Percentiles rank a stretch among this genome's conserved stretches.
Conservation (phyloP, 2,888 invertebrate species). For the Xestia xanthographa region DNA sequence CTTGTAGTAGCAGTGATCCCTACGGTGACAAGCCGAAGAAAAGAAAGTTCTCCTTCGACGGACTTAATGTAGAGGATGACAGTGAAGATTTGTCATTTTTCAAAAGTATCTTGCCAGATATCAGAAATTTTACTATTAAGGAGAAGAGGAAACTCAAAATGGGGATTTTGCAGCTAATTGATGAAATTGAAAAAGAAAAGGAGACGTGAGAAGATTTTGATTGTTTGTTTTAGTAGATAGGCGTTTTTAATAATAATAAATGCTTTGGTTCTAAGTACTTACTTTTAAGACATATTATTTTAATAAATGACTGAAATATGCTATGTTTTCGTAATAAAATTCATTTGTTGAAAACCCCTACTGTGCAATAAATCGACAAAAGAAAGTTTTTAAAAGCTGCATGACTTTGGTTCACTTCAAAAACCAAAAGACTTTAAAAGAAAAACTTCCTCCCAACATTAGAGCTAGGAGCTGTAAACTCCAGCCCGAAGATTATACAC, state of each 20-base stretch:
- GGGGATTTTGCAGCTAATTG: constrained; percentile 86
- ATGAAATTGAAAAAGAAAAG: constrained; percentile 78
- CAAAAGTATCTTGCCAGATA: constrained; percentile 88
- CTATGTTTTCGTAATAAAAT: not conserved
- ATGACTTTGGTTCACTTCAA: not conserved
- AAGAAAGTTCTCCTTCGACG: constrained; percentile 55
- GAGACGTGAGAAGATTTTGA: constrained; percentile 18
- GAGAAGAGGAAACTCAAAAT: constrained; percentile 90
- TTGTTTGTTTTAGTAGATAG: not conserved
- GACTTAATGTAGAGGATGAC: constrained; percentile 62
- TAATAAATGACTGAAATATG: constrained; percentile 25
- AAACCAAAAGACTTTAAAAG: constrained; percentile 21
- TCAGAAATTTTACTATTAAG: constrained; percentile 84
- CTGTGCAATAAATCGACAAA: not conserved
- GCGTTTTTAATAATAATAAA: not conserved
- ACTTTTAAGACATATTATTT: constrained; percentile 7
- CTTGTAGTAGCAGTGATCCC: constrained; percentile 36
- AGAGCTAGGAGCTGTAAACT: constrained; percentile 38
- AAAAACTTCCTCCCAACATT: constrained; percentile 34
- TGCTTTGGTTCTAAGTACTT: not conserved
- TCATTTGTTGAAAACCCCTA: not conserved
- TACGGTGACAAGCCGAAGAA: constrained; percentile 51
- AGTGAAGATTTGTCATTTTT: constrained; percentile 85
- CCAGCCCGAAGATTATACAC: constrained; percentile 35
- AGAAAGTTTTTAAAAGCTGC: not conserved